These are phyloP conservation scores for Heterotis niloticus DNA, from an alignment of 2,113 vertebrate species.

Conservation along the genomic window DNA sequence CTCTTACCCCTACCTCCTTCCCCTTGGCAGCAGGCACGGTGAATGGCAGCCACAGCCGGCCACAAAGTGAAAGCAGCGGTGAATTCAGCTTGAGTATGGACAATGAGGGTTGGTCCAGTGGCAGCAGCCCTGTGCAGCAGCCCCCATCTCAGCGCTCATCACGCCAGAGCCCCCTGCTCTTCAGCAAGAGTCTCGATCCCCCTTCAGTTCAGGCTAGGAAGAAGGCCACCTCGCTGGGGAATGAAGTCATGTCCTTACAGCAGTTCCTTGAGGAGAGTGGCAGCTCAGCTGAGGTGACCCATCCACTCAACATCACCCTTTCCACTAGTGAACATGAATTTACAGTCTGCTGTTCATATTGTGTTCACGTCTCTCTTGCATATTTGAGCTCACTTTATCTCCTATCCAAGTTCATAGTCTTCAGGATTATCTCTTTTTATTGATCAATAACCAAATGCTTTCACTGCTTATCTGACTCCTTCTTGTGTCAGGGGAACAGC, in stretches of 20 bases:
- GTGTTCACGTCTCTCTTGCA: too few species aligned
- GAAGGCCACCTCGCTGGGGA: conserved; percentile 69
- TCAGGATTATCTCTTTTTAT: neutral
- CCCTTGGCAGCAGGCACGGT: conserved; percentile 69
- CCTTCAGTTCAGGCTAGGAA: conserved; percentile 48
- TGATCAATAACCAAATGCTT: neutral
- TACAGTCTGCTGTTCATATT: neutral
- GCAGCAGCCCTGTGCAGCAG: conserved; percentile 87
- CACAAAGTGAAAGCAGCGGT: conserved; percentile 93
- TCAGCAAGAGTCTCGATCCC: conserved; percentile 62
- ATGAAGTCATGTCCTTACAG: conserved; percentile 83
- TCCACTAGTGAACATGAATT: neutral
- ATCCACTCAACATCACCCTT: neutral
- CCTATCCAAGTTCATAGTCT: too few species aligned
- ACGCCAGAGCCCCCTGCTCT: conserved; percentile 77
- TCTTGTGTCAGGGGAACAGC: conserved; percentile 70
- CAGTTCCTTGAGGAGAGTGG: conserved; percentile 92
- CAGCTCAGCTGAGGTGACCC: conserved; percentile 62
- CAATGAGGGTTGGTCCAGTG: conserved; percentile 86
- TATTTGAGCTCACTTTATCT: too few species aligned
- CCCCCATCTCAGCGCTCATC: conserved; percentile 66
- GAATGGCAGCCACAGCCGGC: conserved; percentile 76
- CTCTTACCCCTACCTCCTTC: conserved; percentile 21
- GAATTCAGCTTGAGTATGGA: conserved; percentile 86
- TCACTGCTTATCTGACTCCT: conserved; percentile 21